These are phyloP conservation scores for Chironomus tentans DNA, from an alignment of 2,888 invertebrate species.

Conservation along the genomic window DNA sequence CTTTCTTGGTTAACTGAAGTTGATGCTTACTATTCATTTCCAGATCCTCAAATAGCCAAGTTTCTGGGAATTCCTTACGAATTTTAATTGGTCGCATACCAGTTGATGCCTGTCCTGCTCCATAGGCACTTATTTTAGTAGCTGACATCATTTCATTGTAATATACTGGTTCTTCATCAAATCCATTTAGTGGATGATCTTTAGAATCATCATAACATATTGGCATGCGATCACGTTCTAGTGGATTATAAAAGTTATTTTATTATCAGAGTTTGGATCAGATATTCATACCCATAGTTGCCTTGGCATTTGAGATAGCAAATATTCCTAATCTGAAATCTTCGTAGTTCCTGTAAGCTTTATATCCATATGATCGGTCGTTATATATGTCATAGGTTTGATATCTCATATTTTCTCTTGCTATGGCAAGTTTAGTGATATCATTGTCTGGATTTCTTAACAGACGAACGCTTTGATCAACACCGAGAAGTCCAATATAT, in stretches of 20 bases:
- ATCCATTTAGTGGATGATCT: neutral
- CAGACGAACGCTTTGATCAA: conserved; percentile 64
- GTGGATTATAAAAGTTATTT: too few species aligned
- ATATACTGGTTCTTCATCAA: neutral
- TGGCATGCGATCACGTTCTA: too few species aligned
- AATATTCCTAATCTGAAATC: neutral
- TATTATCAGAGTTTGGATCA: too few species aligned
- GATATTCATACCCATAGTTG: neutral
- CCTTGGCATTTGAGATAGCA: conserved; percentile 24
- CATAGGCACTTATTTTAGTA: too few species aligned
- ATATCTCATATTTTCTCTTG: neutral
- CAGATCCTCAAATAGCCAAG: conserved; percentile 54
- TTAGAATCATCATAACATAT: too few species aligned
- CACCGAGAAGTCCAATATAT: conserved; percentile 69
- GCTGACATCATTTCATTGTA: too few species aligned
- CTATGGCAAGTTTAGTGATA: conserved; percentile 32
- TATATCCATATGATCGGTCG: neutral
- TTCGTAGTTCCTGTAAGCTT: neutral
- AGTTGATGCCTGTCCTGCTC: too few species aligned
- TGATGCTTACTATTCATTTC: neutral
- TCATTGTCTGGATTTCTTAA: conserved; percentile 57
- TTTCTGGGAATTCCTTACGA: conserved; percentile 56
- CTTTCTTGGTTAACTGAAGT: conserved; percentile 46
- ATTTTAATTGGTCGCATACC: conserved; percentile 33
- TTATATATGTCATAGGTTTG: neutral